A percentile compares a stretch with the other conserved stretches of the same genome.
These are phyloP conservation scores for Hyalella azteca DNA, from an alignment of 2,888 invertebrate genomes.

Conservation along the genomic window DNA sequence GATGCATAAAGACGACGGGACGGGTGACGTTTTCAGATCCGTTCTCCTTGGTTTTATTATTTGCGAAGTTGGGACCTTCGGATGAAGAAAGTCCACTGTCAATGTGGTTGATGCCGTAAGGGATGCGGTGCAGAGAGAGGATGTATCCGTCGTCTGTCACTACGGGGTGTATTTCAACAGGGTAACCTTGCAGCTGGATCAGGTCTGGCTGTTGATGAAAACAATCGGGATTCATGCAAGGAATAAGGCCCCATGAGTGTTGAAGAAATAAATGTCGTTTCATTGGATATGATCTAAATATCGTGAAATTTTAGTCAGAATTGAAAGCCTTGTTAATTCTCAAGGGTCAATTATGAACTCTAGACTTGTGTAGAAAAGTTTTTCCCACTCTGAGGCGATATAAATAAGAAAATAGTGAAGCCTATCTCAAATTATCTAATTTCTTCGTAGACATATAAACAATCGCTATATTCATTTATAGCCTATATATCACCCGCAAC, in stretches of 20 bases:
- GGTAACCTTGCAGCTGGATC: slow-evolving; percentile 65
- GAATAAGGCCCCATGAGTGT: too few relatives aligned
- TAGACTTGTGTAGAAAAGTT: too few relatives aligned
- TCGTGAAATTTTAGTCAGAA: neutral
- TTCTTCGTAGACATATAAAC: too few relatives aligned
- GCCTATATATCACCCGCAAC: too few relatives aligned
- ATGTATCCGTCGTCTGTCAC: slow-evolving; percentile 66
- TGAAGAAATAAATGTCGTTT: neutral
- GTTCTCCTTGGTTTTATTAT: too few relatives aligned
- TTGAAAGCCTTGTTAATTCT: neutral
- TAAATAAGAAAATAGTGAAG: too few relatives aligned
- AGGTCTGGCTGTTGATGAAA: slow-evolving; percentile 61
- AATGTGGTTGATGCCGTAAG: slow-evolving; percentile 66
- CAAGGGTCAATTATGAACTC: neutral
- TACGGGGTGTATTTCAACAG: slow-evolving; percentile 64
- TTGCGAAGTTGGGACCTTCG: neutral
- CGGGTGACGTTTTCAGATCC: slow-evolving; percentile 28
- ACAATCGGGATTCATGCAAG: neutral
- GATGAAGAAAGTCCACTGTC: slow-evolving; percentile 56
- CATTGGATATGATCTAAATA: neutral
- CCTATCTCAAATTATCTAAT: too few relatives aligned
- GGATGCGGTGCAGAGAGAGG: slow-evolving; percentile 66
- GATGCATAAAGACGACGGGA: slow-evolving; percentile 67
- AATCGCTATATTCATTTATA: too few relatives aligned
- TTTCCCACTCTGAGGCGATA: too few relatives aligned